Percentiles rank a stretch among this genome's conserved stretches.
Conservation (phyloP, 2,113 vertebrate species). For the Solenodon paradoxus region DNA sequence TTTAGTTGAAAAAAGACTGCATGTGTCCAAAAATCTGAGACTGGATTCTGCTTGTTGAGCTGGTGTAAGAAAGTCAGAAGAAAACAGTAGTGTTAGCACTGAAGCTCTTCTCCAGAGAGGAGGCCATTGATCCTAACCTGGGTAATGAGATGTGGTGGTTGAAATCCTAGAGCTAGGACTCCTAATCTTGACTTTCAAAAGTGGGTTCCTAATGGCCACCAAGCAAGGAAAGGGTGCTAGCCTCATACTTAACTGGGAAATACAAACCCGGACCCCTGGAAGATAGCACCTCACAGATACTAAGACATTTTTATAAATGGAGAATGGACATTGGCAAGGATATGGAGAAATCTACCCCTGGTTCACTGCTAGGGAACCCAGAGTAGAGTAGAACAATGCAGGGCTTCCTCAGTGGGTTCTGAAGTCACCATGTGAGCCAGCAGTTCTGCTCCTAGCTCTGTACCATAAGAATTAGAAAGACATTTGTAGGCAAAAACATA, state of each 20-base stretch:
- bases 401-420: background rate
- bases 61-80: too few species aligned
- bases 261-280: background rate
- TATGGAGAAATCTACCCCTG: background rate
- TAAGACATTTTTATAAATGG: background rate
- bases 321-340: background rate
- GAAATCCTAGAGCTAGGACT: fast-evolving
- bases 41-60: too few species aligned
- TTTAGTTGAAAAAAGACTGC: too few species aligned
- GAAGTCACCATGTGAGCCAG: background rate
- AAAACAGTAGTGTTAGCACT: too few species aligned
- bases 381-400: background rate
- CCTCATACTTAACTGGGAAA: too few species aligned
- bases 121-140: background rate
- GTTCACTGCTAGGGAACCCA: background rate
- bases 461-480: background rate
- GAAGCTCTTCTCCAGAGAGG: background rate
- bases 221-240: fast-evolving
- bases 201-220: too few species aligned
- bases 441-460: background rate
- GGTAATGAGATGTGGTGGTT: background rate
- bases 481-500: background rate
- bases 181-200: background rate
- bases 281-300: fast-evolving
- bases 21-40: too few species aligned